Conservation (phyloP, 2,888 invertebrate species). For the Aleiodes testaceus region DNA sequence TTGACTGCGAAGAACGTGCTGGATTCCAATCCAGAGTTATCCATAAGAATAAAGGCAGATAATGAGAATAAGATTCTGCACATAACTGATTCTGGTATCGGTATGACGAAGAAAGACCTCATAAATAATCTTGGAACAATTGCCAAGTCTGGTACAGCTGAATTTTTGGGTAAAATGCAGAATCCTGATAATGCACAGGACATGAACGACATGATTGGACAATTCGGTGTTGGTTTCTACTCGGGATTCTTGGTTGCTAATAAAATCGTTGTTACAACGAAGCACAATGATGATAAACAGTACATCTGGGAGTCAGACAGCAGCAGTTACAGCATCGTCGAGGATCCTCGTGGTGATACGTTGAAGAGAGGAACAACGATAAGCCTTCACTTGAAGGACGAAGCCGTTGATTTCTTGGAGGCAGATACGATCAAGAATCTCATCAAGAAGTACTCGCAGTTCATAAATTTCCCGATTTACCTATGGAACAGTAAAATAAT, state of each 20-base stretch:
- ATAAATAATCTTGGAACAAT: constrained; percentile 98
- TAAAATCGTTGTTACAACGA: constrained; percentile 94
- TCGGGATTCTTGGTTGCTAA: constrained; percentile 97
- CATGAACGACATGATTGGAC: constrained; percentile 98
- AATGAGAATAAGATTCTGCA: constrained; percentile 93
- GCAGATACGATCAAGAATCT: constrained; percentile 91
- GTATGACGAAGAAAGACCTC: constrained; percentile 96
- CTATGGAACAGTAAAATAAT: constrained; percentile 86
- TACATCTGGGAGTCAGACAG: constrained; percentile 99
- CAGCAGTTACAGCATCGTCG: constrained; percentile 87
- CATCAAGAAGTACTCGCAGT: constrained; percentile 98
- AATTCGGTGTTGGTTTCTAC: constrained; percentile 99
- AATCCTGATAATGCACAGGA: constrained; percentile 78
- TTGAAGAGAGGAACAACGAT: constrained; percentile 92
- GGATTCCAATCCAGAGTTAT: constrained; percentile 85
- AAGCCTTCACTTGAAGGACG: constrained; percentile 94
- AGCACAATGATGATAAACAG: constrained; percentile 94
- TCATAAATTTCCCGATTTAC: constrained; percentile 99
- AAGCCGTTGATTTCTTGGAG: constrained; percentile 96
- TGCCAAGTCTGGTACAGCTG: constrained; percentile 97
- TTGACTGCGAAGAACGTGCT: constrained; percentile 89
- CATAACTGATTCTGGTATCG: constrained; percentile 97
- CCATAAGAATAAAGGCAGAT: constrained; percentile 88
- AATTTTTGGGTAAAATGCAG: constrained; percentile 94
- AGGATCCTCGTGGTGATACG: constrained; percentile 95